These are phyloP conservation scores for Synchiropus splendidus DNA, from an alignment of 2,113 vertebrate genomes.

Conservation along the genomic window DNA sequence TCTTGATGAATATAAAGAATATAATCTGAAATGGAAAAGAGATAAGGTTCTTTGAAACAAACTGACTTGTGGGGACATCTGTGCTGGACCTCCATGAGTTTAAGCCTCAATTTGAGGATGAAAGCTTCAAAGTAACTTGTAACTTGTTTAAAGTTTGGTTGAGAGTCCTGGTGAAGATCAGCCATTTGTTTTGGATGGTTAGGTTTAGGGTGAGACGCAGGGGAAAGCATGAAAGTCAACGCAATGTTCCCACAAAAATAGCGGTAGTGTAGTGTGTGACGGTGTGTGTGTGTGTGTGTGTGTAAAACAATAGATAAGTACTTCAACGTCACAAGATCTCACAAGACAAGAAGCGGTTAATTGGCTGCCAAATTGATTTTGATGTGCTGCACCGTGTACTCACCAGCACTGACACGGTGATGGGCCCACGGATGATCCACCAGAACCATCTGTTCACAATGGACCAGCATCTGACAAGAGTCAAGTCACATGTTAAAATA, in stretches of 20 bases:
- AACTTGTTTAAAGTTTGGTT: no score
- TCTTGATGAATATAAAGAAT: slow-evolving; percentile 89
- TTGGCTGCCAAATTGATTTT: slow-evolving; percentile 4
- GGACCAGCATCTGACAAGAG: slow-evolving; percentile 79
- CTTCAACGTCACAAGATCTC: slow-evolving; percentile 25
- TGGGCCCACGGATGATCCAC: slow-evolving; percentile 92
- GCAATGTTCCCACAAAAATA: no score
- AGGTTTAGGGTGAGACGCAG: no score
- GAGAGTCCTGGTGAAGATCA: no score
- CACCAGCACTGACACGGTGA: slow-evolving; percentile 79
- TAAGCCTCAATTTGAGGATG: no score
- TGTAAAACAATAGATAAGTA: neutral
- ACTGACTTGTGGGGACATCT: no score
- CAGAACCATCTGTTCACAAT: slow-evolving; percentile 76
- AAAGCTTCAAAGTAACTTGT: no score
- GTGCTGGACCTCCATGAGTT: no score
- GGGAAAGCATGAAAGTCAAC: no score
- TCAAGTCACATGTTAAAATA: neutral
- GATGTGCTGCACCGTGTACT: slow-evolving; percentile 33
- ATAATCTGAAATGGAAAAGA: slow-evolving; percentile 75
- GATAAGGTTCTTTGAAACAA: neutral
- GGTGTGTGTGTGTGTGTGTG: slow-evolving; percentile 7
- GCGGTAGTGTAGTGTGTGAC: no score
- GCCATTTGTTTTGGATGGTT: no score
- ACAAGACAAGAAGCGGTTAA: slow-evolving; percentile 18